Percentiles rank a stretch among this genome's conserved stretches.
Evolutionary conservation across 2,797 vertebrate genomes (phyloP).

Genomic region (Sparidentex hasta): DNA sequence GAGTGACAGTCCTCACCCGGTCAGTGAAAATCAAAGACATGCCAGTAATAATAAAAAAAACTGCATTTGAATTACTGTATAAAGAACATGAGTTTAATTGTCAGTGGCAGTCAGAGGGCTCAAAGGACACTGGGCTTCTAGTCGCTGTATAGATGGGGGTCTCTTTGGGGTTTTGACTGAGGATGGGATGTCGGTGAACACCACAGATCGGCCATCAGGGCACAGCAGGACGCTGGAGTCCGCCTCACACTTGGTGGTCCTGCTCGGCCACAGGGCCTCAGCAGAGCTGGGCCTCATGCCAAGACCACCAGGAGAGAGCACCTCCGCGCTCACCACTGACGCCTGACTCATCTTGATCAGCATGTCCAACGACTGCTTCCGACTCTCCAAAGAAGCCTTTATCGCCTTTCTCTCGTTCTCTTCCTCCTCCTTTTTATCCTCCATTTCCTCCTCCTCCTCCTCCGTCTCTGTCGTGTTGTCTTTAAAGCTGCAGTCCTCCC

Average conservation of each 20-base stretch:
- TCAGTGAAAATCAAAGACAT: slow-evolving; percentile 51
- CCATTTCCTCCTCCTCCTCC: slow-evolving; percentile 77
- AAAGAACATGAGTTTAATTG: slow-evolving; percentile 48
- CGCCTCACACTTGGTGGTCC: slow-evolving; percentile 96
- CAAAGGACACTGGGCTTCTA: slow-evolving; percentile 76
- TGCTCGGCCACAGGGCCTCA: slow-evolving; percentile 88
- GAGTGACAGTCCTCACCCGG: slow-evolving; percentile 22
- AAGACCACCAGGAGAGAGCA: slow-evolving; percentile 78
- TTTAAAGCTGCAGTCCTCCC: slow-evolving; percentile 24
- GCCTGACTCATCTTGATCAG: slow-evolving; percentile 90
- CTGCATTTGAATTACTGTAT: slow-evolving; percentile 16
- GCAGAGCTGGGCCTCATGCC: slow-evolving; percentile 80
- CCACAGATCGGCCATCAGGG: slow-evolving; percentile 83
- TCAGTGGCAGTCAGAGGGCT: slow-evolving; percentile 76
- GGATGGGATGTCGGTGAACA: slow-evolving; percentile 75
- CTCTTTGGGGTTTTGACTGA: slow-evolving; percentile 79
- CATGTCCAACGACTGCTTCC: slow-evolving; percentile 89
- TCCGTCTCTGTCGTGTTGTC: slow-evolving; percentile 74
- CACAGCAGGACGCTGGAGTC: slow-evolving; percentile 95
- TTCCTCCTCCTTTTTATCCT: slow-evolving; percentile 71
- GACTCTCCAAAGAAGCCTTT: slow-evolving; percentile 81
- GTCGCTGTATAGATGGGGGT: slow-evolving; percentile 84
- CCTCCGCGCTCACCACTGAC: slow-evolving; percentile 83
- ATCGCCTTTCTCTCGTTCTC: slow-evolving; percentile 72
- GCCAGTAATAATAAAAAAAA: slow-evolving; percentile 32